A percentile compares a stretch with the other conserved stretches of the same genome.
Conservation (phyloP, 2,113 vertebrate species). For the Todiramphus chloris region DNA sequence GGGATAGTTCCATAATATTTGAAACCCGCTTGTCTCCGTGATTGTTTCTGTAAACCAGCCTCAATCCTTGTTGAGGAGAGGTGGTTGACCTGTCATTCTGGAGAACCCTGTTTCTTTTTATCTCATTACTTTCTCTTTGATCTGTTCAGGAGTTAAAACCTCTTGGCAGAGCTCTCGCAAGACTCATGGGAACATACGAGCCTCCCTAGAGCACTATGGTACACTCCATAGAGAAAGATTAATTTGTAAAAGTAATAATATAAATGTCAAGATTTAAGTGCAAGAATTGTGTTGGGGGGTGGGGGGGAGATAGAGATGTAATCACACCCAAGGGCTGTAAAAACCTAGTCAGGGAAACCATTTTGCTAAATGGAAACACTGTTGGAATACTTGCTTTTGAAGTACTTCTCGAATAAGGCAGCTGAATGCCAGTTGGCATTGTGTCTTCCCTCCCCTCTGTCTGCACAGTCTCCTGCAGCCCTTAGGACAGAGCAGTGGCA, state of each 20-base stretch:
- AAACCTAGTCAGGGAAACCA: not conserved
- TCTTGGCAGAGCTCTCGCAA: not conserved
- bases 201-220: not conserved
- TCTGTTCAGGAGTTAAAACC: not conserved
- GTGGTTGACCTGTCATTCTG: not conserved
- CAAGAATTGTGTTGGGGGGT: not conserved
- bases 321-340: not conserved
- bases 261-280: not conserved
- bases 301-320: not conserved
- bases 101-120: not conserved
- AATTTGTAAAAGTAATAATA: slow-evolving; percentile 24
- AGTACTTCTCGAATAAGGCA: not conserved
- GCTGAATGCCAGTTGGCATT: not conserved
- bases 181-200: rapidly evolving
- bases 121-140: not conserved
- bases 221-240: not conserved
- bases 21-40: not conserved
- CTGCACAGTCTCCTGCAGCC: not conserved
- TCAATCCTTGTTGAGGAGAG: not conserved
- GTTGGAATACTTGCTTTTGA: slow-evolving; percentile 23
- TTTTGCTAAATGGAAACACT: not conserved
- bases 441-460: not conserved
- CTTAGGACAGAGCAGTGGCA: not conserved
- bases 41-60: not conserved
- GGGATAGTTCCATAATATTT: not conserved